Evolutionary conservation across 1,140 invertebrate species (phyloP).

Genomic region (Micrasema minimum): DNA sequence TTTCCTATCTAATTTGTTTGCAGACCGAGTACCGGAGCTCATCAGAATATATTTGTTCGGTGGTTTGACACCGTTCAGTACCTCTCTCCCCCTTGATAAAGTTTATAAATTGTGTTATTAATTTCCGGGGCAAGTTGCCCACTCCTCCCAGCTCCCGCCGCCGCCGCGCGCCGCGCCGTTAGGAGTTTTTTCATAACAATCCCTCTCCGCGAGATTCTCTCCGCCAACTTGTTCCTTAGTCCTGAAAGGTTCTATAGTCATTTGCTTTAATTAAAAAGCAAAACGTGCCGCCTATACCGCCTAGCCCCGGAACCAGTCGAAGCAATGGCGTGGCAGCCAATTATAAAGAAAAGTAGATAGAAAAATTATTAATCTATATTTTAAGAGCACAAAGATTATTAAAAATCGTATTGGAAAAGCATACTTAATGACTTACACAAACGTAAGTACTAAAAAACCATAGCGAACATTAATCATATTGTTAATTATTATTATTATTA

Average conservation of each 20-base stretch:
- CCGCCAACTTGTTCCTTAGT: conserved; percentile 33
- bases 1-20: conserved; percentile 6
- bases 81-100: conserved; percentile 29
- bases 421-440: too few species aligned
- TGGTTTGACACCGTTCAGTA: conserved; percentile 27
- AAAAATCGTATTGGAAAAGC: too few species aligned
- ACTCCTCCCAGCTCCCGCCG: background rate
- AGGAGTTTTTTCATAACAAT: conserved; percentile 39
- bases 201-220: conserved; percentile 14
- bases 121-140: conserved; percentile 38
- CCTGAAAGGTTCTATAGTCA: conserved; percentile 33
- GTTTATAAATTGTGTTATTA: conserved; percentile 44
- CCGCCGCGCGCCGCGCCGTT: too few species aligned
- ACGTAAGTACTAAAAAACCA: too few species aligned
- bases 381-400: too few species aligned
- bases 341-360: too few species aligned
- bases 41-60: conserved; percentile 16
- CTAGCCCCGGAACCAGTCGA: conserved; percentile 4
- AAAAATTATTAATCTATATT: too few species aligned
- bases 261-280: conserved; percentile 53
- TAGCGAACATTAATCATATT: too few species aligned
- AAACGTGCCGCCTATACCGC: conserved; percentile 34
- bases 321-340: conserved; percentile 15
- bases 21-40: background rate
- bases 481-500: too few species aligned